phyloP scores from a whole-genome alignment of 2,797 vertebrate genomes.

The Myotis vivesi region DNA sequence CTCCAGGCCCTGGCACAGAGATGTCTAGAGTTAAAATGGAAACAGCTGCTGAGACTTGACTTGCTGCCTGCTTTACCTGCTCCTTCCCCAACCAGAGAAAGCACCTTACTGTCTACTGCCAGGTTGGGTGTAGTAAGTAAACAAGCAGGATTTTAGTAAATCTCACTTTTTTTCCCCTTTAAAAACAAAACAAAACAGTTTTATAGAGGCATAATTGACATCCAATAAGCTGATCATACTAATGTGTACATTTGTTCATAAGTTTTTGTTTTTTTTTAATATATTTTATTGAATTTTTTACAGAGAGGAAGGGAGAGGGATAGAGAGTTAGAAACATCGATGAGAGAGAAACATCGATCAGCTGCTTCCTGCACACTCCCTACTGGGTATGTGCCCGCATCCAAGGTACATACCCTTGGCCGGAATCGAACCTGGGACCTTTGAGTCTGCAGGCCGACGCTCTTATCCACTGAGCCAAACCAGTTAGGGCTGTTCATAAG shows the following conservation, averaged over 20 bases:
- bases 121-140: not conserved
- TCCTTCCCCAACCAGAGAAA: not conserved
- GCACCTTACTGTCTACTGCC: not conserved
- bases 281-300: too few relatives aligned
- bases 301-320: too few relatives aligned
- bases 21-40: not conserved
- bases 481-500: not conserved
- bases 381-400: too few relatives aligned
- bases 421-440: too few relatives aligned
- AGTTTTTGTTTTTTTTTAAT: not conserved
- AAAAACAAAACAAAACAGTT: not conserved
- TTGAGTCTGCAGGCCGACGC: too few relatives aligned
- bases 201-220: not conserved
- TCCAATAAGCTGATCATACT: not conserved
- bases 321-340: too few relatives aligned
- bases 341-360: too few relatives aligned
- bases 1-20: constrained; percentile 15
- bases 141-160: not conserved
- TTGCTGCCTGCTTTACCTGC: not conserved
- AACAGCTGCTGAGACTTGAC: not conserved
- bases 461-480: too few relatives aligned
- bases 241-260: not conserved
- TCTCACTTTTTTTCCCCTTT: not conserved
- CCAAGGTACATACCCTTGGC: too few relatives aligned
- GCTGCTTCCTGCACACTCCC: too few relatives aligned